These are phyloP conservation scores for Orthosia cruda DNA, from an alignment of 2,888 invertebrate genomes.

Conservation along the genomic window DNA sequence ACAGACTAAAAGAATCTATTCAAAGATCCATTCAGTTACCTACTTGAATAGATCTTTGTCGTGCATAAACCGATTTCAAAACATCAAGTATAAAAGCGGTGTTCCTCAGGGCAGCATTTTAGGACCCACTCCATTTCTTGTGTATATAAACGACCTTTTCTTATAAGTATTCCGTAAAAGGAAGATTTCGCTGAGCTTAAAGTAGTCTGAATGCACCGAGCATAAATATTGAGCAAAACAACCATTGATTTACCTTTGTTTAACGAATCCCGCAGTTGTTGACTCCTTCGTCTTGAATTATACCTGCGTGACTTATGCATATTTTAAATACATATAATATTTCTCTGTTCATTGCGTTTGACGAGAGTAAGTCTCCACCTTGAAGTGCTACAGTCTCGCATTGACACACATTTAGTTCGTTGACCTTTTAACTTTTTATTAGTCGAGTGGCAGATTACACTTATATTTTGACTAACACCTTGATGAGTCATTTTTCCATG, in stretches of 20 bases:
- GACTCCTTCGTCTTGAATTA: constrained; percentile 15
- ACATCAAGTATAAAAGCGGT: too few relatives aligned
- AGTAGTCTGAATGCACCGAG: constrained; percentile 5
- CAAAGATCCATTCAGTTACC: too few relatives aligned
- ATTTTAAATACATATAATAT: constrained; percentile 50
- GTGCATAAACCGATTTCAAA: background rate
- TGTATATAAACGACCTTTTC: too few relatives aligned
- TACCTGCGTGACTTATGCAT: constrained; percentile 30
- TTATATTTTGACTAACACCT: constrained; percentile 47
- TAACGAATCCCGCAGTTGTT: constrained; percentile 18
- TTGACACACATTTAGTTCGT: constrained; percentile 62
- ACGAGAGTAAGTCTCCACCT: constrained; percentile 54
- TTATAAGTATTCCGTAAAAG: background rate
- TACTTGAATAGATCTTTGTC: background rate
- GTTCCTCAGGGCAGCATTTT: too few relatives aligned
- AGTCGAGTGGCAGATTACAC: constrained; percentile 18
- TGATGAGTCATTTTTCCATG: constrained; percentile 20
- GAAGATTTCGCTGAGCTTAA: background rate
- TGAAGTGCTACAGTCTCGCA: constrained; percentile 55
- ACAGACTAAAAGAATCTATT: too few relatives aligned
- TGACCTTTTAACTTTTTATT: constrained; percentile 58
- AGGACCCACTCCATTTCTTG: too few relatives aligned
- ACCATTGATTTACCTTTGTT: constrained; percentile 35
- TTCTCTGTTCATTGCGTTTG: constrained; percentile 49
- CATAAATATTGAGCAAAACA: constrained; percentile 41